Evolutionary conservation across 2,888 invertebrate species (phyloP), one percentile per base, ranked within the genome.

Genomic region (Marasmarcha lunaedactyla): DNA sequence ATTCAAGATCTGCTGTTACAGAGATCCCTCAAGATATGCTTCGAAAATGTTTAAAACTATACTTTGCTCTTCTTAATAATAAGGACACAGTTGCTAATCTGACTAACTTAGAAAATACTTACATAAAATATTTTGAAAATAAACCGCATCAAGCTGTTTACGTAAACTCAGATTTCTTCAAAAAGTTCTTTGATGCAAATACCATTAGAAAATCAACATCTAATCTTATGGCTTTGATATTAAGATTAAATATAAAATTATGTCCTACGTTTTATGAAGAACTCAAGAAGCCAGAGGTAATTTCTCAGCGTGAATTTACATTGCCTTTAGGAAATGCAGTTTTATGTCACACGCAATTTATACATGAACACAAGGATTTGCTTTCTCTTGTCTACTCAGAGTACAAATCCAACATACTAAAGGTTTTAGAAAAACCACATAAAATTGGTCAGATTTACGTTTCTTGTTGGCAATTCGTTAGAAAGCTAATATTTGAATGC

Each of bases 361-460:
- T 77, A 34, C 55, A 67, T 50, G 65, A 85, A 1, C 67, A 78
- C 27, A 66, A 79, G 14, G 67, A 89, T 15, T 58, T 77, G 10
- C 49, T 90, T 2, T 54, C 59, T 14, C 76, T 66, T 37, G 71
- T 91, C 39, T 89, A 85, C 53, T 70, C 84, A 35, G 79, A 86
- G 51, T 88, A 89, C 47, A 87, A 89, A 61, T 67, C 81, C 0
- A 87, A 89, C 45, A 86, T 93, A 26, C 61, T 77, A 37, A 88
- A 88, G 62, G 77, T 87, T 44, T 66, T 90, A 33, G 87, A 89
- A 52, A 90, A 90, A 55, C 90, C 90, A 0, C 88, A 89, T 45
- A 90, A 90, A 69, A 87, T 87, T 2, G 88, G 88, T 0, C 86
- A 87, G 48, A 86, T 90, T 38, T 89, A 90, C 47, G 70, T 86